These are phyloP conservation scores for Cnemophilus loriae DNA, from an alignment of 2,113 vertebrate species.

Conservation along the genomic window DNA sequence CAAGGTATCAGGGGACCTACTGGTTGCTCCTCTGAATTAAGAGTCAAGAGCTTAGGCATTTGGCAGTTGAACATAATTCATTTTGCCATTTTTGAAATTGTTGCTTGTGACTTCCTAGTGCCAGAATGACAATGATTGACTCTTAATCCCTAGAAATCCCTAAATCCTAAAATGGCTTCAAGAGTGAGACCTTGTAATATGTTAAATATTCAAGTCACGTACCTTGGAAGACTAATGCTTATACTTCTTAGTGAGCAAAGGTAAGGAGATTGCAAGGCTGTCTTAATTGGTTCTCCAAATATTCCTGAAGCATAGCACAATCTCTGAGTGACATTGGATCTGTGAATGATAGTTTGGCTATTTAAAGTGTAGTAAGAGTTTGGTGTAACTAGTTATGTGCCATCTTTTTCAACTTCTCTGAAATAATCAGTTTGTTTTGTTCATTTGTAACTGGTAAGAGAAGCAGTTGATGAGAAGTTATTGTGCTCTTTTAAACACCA, in stretches of 20 bases:
- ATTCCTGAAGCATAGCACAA: background rate
- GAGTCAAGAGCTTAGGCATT: background rate
- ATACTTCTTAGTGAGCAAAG: background rate
- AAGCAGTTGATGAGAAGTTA: background rate
- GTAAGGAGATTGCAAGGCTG: background rate
- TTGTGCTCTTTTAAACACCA: background rate
- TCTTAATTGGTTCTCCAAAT: background rate
- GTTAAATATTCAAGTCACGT: background rate
- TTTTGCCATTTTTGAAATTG: background rate
- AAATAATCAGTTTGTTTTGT: background rate
- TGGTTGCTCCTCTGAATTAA: background rate
- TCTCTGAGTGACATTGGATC: background rate
- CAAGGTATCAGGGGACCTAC: background rate
- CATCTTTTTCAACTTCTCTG: background rate
- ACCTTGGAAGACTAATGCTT: background rate
- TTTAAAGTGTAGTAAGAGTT: background rate
- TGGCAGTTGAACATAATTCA: background rate
- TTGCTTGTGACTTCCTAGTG: background rate
- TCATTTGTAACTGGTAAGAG: background rate
- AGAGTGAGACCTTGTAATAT: background rate
- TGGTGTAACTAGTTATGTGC: background rate
- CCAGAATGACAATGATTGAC: background rate
- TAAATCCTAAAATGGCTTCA: background rate
- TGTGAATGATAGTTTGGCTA: background rate
- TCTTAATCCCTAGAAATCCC: background rate